A percentile compares a stretch with the other conserved stretches of the same genome.
Conservation (phyloP, 1,140 invertebrate species). For the Drosophila santomea region DNA sequence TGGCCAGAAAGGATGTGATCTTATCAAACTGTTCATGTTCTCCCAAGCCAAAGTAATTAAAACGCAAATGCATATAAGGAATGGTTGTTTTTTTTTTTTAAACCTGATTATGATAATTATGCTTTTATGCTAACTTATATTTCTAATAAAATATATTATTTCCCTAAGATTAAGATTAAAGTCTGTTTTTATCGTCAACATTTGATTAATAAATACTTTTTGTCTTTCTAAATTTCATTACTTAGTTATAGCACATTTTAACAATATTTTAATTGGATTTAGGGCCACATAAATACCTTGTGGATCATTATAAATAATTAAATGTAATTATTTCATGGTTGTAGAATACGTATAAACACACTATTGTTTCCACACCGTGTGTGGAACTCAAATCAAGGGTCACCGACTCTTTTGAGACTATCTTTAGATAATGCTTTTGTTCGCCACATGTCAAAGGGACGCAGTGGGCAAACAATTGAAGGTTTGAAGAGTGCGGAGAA, state of each 20-base stretch:
- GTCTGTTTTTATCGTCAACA: no score
- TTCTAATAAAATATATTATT: no score
- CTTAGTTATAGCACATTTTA: no score
- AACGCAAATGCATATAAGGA: background rate
- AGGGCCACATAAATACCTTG: no score
- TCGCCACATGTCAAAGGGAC: conserved; percentile 37
- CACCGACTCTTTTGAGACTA: conserved; percentile 28
- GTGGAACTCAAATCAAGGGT: background rate
- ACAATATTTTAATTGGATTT: no score
- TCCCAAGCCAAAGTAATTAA: background rate
- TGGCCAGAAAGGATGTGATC: conserved; percentile 5
- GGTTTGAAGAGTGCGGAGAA: conserved; percentile 16
- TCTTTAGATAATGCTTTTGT: conserved; percentile 58
- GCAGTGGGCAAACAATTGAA: conserved; percentile 42
- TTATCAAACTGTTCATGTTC: conserved; percentile 21
- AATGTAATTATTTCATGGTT: no score
- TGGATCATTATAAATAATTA: no score
- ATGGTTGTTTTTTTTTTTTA: background rate
- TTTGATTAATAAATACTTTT: no score
- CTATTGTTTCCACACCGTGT: background rate
- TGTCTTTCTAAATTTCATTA: no score
- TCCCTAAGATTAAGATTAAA: no score
- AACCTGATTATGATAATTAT: background rate
- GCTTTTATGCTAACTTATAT: background rate
- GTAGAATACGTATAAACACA: background rate